Conservation (phyloP, 1,140 invertebrate genomes). For the Trichonephila clavata region DNA sequence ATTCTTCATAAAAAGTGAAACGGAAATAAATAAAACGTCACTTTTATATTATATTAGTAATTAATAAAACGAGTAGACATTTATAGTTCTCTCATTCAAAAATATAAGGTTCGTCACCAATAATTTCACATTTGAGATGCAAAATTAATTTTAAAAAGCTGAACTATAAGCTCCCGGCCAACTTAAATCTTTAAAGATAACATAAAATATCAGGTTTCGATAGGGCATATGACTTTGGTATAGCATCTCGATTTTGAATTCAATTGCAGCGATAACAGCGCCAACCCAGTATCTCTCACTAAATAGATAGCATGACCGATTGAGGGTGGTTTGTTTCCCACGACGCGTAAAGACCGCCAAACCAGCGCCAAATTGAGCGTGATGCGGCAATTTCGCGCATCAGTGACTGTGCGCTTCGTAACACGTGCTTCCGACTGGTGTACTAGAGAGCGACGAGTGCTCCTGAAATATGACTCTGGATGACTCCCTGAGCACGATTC, state of each 20-base stretch:
- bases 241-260: not conserved
- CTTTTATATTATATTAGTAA: no score
- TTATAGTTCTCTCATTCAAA: no score
- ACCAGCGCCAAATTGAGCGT: conserved; percentile 58
- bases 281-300: not conserved
- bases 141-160: no score
- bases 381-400: conserved; percentile 56
- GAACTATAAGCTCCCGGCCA: no score
- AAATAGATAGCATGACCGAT: conserved; percentile 48
- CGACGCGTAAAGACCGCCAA: conserved; percentile 36
- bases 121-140: no score
- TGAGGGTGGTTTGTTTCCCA: conserved; percentile 39
- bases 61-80: no score
- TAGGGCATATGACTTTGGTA: no score
- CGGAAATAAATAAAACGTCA: no score
- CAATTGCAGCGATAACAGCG: not conserved
- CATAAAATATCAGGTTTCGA: no score
- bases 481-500: not conserved
- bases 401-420: not conserved
- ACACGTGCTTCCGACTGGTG: not conserved
- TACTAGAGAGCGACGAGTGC: not conserved
- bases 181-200: no score
- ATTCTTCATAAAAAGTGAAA: no score
- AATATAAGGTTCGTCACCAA: no score
- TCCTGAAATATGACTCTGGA: conserved; percentile 30